Conservation (phyloP, 1,140 invertebrate genomes). For the Zophobas atratus region DNA sequence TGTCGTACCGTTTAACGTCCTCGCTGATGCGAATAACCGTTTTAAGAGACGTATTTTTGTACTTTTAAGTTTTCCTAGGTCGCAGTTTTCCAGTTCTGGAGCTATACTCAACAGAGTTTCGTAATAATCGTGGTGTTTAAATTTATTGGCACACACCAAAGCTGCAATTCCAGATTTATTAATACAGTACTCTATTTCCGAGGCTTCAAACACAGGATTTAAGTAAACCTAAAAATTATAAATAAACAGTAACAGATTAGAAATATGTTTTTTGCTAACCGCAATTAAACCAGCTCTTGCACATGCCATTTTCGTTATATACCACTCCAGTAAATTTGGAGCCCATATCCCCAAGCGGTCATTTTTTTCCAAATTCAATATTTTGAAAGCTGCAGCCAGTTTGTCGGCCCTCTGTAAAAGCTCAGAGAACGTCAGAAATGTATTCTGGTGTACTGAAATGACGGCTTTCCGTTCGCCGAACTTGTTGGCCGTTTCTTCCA, state of each 20-base stretch:
- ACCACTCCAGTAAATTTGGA: too few relatives aligned
- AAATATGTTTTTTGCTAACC: conserved; percentile 62
- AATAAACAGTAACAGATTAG: too few relatives aligned
- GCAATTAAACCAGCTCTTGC: conserved; percentile 72
- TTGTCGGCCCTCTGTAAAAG: too few relatives aligned
- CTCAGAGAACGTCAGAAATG: too few relatives aligned
- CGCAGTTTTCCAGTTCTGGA: conserved; percentile 69
- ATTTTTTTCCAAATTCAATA: too few relatives aligned
- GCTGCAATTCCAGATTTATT: conserved; percentile 84
- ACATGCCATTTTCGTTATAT: too few relatives aligned
- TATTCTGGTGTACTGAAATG: too few relatives aligned
- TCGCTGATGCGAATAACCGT: conserved; percentile 59
- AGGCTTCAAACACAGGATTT: conserved; percentile 86
- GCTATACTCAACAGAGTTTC: conserved; percentile 73
- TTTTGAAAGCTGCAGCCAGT: too few relatives aligned
- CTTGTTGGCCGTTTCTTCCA: too few relatives aligned
- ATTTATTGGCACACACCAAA: conserved; percentile 77
- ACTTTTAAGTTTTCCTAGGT: conserved; percentile 66
- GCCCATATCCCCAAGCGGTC: too few relatives aligned
- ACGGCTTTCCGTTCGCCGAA: too few relatives aligned
- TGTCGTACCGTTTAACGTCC: conserved; percentile 48
- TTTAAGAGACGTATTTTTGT: conserved; percentile 61
- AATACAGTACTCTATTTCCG: conserved; percentile 86
- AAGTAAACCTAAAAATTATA: conserved; percentile 72
- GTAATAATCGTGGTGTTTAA: conserved; percentile 83